Base-by-base conservation (phyloP, 2,113 vertebrate genomes). In the Candoia aspera region DNA sequence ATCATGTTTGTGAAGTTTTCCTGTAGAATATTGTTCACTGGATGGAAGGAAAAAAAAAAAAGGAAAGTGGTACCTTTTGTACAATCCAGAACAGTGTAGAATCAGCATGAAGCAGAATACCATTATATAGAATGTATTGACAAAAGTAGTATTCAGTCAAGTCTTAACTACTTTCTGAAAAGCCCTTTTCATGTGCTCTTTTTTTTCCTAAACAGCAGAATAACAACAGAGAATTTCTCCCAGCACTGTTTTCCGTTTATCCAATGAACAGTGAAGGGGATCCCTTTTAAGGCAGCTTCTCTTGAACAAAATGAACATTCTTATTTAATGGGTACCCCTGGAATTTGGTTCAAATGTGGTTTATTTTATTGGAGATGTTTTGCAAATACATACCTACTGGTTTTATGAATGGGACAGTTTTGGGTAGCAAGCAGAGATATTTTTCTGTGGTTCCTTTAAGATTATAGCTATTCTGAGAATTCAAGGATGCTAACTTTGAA, bases 381-480 rank as follows among this genome's bases (percentile, higher is more conserved):
- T 37, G 24, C 60, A 54, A 89, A n/a, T 53, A 46, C 26, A 21
- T 73, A 17, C 59, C n/a, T 68, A 23, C 37, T 90, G n/a, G 64
- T 79, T 90, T 79, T 62, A 79, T 23, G 49, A 57, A 42, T 57
- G 23, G 33, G 21, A 33, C 21, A 9, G n/a, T 37, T 83, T 90
- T 33, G 6, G 12, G 33, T 42, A 55, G 54, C 53, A 57, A 42
- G 62, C 29, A 73, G 33, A 83, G 57, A 73, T 57, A 83, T 29
- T 46, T 33, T 46, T 58, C 68, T 84, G 68, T 84, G 73, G 54
- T 84, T 58, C n/a, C 37, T 13, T 83, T 42, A 57, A 62, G 23
- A 46, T 90, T 90, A 84, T 90, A 26, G 55, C 57, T 58, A 57
- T 84, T 59, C 84, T 59, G 55, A 90, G 55, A 84, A 46, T 46